phyloP scores from a whole-genome alignment of 2,797 vertebrate genomes.

The Pseudomugil tenellus region DNA sequence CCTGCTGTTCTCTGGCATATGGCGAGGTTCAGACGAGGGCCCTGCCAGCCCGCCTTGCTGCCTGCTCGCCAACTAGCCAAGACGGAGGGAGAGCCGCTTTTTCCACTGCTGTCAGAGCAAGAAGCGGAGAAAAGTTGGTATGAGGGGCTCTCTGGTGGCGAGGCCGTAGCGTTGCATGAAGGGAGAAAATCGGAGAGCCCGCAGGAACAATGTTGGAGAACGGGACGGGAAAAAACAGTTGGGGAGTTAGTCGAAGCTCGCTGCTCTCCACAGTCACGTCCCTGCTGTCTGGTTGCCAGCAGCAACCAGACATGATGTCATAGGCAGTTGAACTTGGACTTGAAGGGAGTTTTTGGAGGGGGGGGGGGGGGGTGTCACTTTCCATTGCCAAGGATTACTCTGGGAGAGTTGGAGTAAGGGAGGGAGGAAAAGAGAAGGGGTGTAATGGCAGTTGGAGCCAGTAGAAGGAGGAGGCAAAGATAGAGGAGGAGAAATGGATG shows the following conservation, averaged over 20 bases:
- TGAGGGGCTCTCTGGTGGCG: conserved; percentile 79
- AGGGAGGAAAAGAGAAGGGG: conserved; percentile 51
- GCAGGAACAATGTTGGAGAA: conserved; percentile 53
- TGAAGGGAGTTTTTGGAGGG: conserved; percentile 70
- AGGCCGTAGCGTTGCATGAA: conserved; percentile 57
- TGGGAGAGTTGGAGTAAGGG: conserved; percentile 63
- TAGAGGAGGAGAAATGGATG: conserved; percentile 39
- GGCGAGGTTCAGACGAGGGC: conserved; percentile 70
- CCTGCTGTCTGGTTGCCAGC: conserved; percentile 89
- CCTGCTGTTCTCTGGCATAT: conserved; percentile 80
- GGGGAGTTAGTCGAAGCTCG: conserved; percentile 75
- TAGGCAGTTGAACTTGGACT: conserved; percentile 91
- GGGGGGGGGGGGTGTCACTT: conserved; percentile 71
- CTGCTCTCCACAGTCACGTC: conserved; percentile 88
- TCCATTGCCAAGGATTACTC: conserved; percentile 82
- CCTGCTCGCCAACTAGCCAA: conserved; percentile 70
- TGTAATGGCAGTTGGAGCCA: conserved; percentile 61
- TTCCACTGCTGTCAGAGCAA: conserved; percentile 46
- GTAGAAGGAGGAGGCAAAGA: conserved; percentile 52
- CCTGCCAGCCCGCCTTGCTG: conserved; percentile 69
- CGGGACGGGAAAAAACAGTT: conserved; percentile 55
- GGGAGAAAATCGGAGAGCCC: conserved; percentile 23
- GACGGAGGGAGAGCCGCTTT: conserved; percentile 59
- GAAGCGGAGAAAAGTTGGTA: conserved; percentile 66
- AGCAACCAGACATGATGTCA: conserved; percentile 96